phyloP scores from a whole-genome alignment of 2,888 invertebrate species.

The Drosophila hamatofila region DNA sequence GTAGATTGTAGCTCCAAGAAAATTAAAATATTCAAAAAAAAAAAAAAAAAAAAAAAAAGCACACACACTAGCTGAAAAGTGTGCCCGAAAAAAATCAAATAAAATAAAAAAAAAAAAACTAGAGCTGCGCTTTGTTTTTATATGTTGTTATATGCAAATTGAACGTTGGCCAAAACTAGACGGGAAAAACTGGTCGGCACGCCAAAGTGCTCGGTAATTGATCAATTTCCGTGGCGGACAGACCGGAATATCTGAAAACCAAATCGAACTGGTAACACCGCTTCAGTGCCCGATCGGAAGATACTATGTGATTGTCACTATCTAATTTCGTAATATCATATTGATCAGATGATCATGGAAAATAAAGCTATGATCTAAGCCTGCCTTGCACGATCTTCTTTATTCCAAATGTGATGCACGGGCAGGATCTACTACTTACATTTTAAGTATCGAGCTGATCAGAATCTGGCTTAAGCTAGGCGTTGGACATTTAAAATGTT shows the following conservation, averaged over 20 bases:
- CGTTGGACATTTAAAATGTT: no score
- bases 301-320: background rate
- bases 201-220: conserved; percentile 73
- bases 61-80: conserved; percentile 27
- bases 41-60: background rate
- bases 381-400: no score
- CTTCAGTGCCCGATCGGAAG: background rate
- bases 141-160: conserved; percentile 64
- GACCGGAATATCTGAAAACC: conserved; percentile 50
- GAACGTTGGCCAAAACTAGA: conserved; percentile 51
- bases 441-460: no score
- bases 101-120: conserved; percentile 27
- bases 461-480: no score
- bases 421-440: no score
- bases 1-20: conserved; percentile 46
- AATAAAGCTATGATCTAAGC: background rate
- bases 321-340: no score
- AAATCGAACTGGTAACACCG: background rate
- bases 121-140: conserved; percentile 69
- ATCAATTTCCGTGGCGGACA: conserved; percentile 72
- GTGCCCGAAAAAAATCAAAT: conserved; percentile 37
- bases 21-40: conserved; percentile 20
- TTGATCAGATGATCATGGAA: background rate
- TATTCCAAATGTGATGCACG: no score
- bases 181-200: conserved; percentile 72